A percentile compares a stretch with the other conserved stretches of the same genome.
Evolutionary conservation across 2,888 invertebrate species (phyloP).

Genomic region (Maniola hyperantus): DNA sequence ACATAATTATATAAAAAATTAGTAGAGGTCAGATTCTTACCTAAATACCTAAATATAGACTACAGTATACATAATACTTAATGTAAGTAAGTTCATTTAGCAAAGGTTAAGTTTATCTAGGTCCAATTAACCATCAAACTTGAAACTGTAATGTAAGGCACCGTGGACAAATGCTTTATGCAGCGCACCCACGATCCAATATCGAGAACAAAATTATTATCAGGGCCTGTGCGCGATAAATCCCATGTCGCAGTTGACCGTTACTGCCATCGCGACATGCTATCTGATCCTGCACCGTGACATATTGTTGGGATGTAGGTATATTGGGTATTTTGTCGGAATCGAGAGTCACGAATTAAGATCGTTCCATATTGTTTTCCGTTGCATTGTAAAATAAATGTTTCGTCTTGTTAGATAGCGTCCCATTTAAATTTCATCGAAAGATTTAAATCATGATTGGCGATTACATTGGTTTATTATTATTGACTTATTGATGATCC

Average conservation of each 20-base stretch:
- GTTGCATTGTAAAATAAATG: conserved; percentile 21
- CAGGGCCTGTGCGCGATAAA: conserved; percentile 56
- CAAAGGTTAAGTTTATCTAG: background rate
- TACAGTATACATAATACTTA: too few species aligned
- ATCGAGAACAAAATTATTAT: conserved; percentile 62
- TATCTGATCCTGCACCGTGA: conserved; percentile 61
- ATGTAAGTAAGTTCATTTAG: too few species aligned
- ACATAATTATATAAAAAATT: too few species aligned
- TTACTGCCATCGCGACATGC: conserved; percentile 53
- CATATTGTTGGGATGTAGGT: conserved; percentile 56
- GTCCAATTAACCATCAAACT: background rate
- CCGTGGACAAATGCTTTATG: conserved; percentile 43
- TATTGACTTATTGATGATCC: background rate
- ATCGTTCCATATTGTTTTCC: conserved; percentile 40
- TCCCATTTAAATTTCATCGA: conserved; percentile 16
- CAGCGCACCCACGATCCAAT: conserved; percentile 62
- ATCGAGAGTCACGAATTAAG: conserved; percentile 50
- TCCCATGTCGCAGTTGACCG: conserved; percentile 55
- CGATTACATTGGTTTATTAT: background rate
- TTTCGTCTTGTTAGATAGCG: conserved; percentile 23
- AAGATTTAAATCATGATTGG: conserved; percentile 11
- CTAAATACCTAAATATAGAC: too few species aligned
- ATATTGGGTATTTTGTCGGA: conserved; percentile 48
- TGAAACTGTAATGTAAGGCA: conserved; percentile 5
- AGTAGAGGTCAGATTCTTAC: too few species aligned